Conservation (phyloP, 2,797 vertebrate species). For the Paguma larvata region DNA sequence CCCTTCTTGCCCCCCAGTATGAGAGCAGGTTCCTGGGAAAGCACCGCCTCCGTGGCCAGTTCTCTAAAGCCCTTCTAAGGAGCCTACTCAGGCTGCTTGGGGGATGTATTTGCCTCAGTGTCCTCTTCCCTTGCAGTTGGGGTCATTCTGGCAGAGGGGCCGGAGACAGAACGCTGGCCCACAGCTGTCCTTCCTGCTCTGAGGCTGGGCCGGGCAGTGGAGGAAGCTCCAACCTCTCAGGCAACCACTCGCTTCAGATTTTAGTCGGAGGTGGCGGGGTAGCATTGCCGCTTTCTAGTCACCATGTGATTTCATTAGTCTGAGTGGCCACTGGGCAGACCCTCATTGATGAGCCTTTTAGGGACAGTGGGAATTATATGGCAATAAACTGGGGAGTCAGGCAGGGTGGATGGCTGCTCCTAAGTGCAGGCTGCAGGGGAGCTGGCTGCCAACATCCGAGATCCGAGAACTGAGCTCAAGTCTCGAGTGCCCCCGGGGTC, state of each 20-base stretch:
- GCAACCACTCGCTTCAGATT: neutral
- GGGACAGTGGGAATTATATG: slow-evolving; percentile 54
- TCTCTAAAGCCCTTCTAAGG: neutral
- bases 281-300: neutral
- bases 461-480: neutral
- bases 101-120: neutral
- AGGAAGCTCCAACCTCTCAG: neutral
- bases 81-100: neutral
- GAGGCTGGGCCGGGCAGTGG: neutral
- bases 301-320: slow-evolving; percentile 37
- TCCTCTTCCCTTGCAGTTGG: neutral
- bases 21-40: neutral
- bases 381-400: slow-evolving; percentile 41
- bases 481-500: neutral
- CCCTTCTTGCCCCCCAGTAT: accelerated
- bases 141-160: neutral
- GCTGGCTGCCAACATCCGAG: neutral
- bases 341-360: slow-evolving; percentile 44
- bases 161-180: neutral
- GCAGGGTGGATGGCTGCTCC: neutral
- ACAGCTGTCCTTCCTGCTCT: accelerated
- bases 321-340: slow-evolving; percentile 38
- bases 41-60: neutral
- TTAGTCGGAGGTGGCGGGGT: neutral
- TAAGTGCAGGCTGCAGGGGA: neutral